Percentiles rank a stretch among this genome's conserved stretches.
Conservation (phyloP, 2,797 vertebrate species). For the Gymnodraco acuticeps region DNA sequence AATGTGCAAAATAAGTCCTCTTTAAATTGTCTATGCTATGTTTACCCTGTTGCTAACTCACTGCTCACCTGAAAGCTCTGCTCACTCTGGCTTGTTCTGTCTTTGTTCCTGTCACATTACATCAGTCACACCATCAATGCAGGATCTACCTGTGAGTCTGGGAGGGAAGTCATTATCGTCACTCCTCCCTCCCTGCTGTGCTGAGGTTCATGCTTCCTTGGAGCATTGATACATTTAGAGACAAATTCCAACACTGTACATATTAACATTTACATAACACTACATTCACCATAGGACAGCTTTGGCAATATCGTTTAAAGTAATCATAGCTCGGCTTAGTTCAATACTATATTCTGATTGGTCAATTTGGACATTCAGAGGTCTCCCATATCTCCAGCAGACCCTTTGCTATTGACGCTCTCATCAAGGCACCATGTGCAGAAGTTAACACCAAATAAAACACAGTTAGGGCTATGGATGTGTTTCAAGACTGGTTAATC, state of each 20-base stretch:
- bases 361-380: no score
- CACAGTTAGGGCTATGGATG: no score
- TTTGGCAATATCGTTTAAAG: neutral
- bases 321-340: neutral
- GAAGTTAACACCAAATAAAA: no score
- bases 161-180: conserved; percentile 1
- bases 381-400: no score
- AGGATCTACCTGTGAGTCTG: neutral
- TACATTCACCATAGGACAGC: neutral
- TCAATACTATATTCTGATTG: no score
- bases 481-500: no score
- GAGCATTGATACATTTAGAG: conserved; percentile 12
- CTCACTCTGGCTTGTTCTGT: neutral
- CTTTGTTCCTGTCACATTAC: neutral
- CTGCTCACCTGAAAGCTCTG: neutral
- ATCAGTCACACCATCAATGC: neutral
- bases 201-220: neutral
- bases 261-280: neutral
- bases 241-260: conserved; percentile 3
- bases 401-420: no score
- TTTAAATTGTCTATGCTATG: no score
- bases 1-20: no score
- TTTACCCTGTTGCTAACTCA: neutral
- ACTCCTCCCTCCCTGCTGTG: neutral
- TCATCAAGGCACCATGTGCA: no score